Conservation (phyloP, 2,113 vertebrate genomes). For the Stegostoma tigrinum region DNA sequence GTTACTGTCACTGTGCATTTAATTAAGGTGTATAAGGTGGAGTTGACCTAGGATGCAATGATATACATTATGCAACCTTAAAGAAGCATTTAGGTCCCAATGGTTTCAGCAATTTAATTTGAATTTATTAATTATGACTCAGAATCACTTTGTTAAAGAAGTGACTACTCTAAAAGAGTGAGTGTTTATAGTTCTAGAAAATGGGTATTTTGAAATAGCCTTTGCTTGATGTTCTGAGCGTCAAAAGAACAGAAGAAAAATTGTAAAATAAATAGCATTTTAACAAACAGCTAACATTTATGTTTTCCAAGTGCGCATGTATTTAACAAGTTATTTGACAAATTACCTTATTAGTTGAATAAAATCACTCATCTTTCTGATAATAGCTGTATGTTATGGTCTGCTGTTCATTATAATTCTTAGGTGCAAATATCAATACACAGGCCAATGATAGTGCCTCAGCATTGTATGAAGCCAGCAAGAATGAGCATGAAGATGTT, state of each 20-base stretch:
- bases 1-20: background rate
- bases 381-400: background rate
- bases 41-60: background rate
- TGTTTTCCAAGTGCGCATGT: background rate
- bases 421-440: constrained; percentile 80
- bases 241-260: background rate
- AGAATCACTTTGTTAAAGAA: background rate
- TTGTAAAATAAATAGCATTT: background rate
- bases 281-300: background rate
- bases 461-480: constrained; percentile 81
- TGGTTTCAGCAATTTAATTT: background rate
- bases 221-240: background rate
- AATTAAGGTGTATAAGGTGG: background rate
- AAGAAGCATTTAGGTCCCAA: background rate
- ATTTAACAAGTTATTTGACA: background rate
- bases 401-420: background rate
- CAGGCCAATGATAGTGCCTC: constrained; percentile 77
- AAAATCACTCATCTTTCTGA: background rate
- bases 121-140: background rate
- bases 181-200: background rate
- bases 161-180: background rate
- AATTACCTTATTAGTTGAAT: background rate
- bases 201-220: background rate
- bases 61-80: background rate
- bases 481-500: constrained; percentile 68